Base-by-base conservation (phyloP, 2,113 vertebrate species). In the Pao palembangensis region DNA sequence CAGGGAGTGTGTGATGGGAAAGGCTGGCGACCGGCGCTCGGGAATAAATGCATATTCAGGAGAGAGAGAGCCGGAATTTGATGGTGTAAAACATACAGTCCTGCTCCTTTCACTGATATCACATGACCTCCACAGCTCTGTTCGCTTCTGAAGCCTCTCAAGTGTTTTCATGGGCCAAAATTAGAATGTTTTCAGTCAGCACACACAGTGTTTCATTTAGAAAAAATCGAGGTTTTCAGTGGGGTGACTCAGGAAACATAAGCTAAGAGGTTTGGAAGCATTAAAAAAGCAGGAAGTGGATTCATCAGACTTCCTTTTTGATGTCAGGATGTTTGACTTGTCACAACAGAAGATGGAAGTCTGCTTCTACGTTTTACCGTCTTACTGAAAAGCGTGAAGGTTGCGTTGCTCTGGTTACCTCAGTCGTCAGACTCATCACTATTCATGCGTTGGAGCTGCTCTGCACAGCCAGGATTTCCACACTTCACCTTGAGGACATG, bases 401-500 rank as follows among this genome's bases (percentile, higher is more conserved):
- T 12, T 3, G 34, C 10, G 34, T 38, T 8, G 34, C 34, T 38
- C 34, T 12, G 8, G 34, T 38, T 38, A 38, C 34, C 8, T 38
- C 2, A 4, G 34, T 2, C 34, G 52, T 61, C 15, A 41, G 63
- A 15, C 44, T 73, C 46, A 78, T 78, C 48, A 54, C 16, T 72
- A 63, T 75, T 80, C 75, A 67, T 67, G 64, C 11, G 31, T 52
- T 41, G 79, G 48, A 51, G 61, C 44, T 11, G 15, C 11, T 3
- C 15, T 16, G 67, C 54, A 55, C 50, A 52, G 51, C 57, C 42
- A 28, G 61, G 25, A 19, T 73, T 63, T 17, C 58, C 28, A 46
- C 43, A 66, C 67, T 13, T 68, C 70, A 75, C 76, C 73, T 77
- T 76, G 73, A 72, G 58, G 53, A 64, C 52, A 21, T 42, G 55